Evolutionary conservation across 1,140 invertebrate genomes (phyloP), one percentile per base, ranked within the genome.

Genomic region (Leptestheria dahalacensis): DNA sequence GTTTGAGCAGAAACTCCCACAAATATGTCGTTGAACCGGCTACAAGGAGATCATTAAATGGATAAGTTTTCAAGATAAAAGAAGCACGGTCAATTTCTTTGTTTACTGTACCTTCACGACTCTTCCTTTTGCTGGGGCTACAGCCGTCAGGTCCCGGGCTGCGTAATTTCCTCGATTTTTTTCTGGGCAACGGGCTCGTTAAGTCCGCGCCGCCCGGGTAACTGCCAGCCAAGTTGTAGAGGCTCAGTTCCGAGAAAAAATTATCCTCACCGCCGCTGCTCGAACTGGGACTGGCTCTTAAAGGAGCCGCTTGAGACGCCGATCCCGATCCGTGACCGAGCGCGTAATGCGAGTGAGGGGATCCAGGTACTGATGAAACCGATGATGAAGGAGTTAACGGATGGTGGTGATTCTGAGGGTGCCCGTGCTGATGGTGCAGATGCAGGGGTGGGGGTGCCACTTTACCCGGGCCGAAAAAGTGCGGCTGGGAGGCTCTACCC

Each of bases 1-100:
- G 76, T 71, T 98, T 96, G 33, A 99, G 79, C 65, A 99, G 81
- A 74, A 99, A 99, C 76, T 99, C 96, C 95, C 96, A 99, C 61
- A 99, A 79, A 72, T 98, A 99, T 23, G 94, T 97, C 61, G 95
- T 97, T 64, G 90, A 93, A 64, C 91, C 78, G 77, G 66, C 26
- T 65, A 59, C 60, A n/a, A n/a, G n/a, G n/a, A n/a, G n/a, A n/a
- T n/a, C n/a, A n/a, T n/a, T n/a, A n/a, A n/a, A n/a, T n/a, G n/a
- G n/a, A n/a, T n/a, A n/a, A n/a, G n/a, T n/a, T n/a, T n/a, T n/a
- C n/a, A n/a, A n/a, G n/a, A n/a, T n/a, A n/a, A n/a, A n/a, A n/a
- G n/a, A n/a, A n/a, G n/a, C n/a, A n/a, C n/a, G n/a, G n/a, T n/a
- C n/a, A n/a, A n/a, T n/a, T n/a, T n/a, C n/a, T n/a, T n/a, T n/a